These are phyloP conservation scores for Apotomis turbidana DNA, from an alignment of 2,888 invertebrate species.

Conservation along the genomic window DNA sequence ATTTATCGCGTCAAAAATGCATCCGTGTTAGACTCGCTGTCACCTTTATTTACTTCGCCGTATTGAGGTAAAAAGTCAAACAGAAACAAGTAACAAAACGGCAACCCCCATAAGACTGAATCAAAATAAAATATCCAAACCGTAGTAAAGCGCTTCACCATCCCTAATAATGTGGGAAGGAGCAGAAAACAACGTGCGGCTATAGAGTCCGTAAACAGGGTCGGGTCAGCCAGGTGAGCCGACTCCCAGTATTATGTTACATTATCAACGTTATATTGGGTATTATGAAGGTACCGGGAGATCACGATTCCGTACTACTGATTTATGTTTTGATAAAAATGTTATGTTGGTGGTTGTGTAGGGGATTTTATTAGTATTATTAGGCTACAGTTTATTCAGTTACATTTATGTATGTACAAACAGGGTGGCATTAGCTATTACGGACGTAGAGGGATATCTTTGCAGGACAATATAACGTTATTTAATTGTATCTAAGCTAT, in stretches of 20 bases:
- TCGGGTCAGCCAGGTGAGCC: constrained; percentile 42
- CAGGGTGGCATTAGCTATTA: no score
- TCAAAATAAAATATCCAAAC: constrained; percentile 36
- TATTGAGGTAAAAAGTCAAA: neutral
- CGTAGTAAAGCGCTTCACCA: constrained; percentile 37
- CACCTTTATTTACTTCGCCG: neutral
- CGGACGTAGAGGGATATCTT: no score
- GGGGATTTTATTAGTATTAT: neutral
- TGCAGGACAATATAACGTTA: no score
- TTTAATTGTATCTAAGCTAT: no score
- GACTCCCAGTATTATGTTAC: constrained; percentile 37
- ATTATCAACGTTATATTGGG: constrained; percentile 42
- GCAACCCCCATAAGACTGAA: constrained; percentile 18
- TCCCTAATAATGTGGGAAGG: constrained; percentile 42
- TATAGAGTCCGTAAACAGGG: constrained; percentile 41
- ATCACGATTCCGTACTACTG: constrained; percentile 34
- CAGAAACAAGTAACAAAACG: neutral
- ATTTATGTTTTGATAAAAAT: constrained; percentile 36
- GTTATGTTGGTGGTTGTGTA: neutral
- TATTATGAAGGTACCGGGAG: constrained; percentile 40
- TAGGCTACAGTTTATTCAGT: neutral
- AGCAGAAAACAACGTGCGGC: constrained; percentile 41
- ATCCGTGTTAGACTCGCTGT: no score
- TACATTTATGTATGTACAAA: no score
- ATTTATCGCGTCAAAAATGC: no score